Base-by-base conservation (phyloP, 1,140 invertebrate species). In the Tenebrio molitor region DNA sequence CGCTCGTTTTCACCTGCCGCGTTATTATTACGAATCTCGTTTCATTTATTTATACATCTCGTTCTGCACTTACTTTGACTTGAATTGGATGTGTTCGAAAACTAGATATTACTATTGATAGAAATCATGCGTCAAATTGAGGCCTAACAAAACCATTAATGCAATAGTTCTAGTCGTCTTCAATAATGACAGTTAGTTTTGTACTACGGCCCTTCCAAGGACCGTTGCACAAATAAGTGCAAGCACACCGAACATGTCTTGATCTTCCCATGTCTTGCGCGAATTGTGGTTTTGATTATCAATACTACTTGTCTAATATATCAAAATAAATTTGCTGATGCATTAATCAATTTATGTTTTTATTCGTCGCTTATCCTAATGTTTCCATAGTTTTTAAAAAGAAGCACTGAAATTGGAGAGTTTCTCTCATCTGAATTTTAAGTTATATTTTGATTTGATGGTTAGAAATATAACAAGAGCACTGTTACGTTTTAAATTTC, bases 231-330 rank as follows among this genome's bases (percentile, higher is more conserved):
- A 75, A 73, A 58, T 23, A 33, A 65, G 70, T 74, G 72, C 69
- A 76, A 72, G 67, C 71, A 76, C 76, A 78, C 53, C 33, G 62
- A 74, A 74, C 69, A 73, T 78, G 72, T 79, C 78, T 78, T 73
- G 79, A 79, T 80, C 79, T 80, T 80, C 79, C 79, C 69, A 75
- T 74, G 74, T 77, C 73, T 80, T 79, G 77, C 73, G 77, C 71
- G 73, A 74, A 69, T 74, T 76, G 68, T 79, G 70, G 77, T 78
- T 79, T 77, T 72, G 53, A 75, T 71, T 74, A 76, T 77, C 64
- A 73, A 73, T 76, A 78, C 75, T 79, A 79, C 77, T 80, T 80
- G 76, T 81, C 77, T 76, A 73, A 58, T 81, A 78, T 79, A 79
- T 78, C 71, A 74, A 74, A 79, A 77, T 75, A 77, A 77, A 77